Conservation (phyloP, 2,113 vertebrate species). For the Chunga burmeisteri region DNA sequence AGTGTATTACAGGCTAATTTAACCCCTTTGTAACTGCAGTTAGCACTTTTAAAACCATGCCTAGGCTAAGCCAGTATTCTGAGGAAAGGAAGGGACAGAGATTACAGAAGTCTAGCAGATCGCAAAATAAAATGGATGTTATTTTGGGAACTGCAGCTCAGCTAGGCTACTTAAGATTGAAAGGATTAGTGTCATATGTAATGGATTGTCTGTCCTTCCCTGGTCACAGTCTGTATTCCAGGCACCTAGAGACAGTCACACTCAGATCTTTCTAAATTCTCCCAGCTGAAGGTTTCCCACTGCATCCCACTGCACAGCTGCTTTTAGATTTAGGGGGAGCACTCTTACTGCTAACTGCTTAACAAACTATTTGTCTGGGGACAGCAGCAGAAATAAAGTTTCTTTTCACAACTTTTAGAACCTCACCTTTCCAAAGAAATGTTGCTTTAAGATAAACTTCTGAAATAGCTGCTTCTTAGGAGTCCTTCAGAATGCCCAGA, state of each 20-base stretch:
- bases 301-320: slow-evolving; percentile 54
- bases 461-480: not conserved
- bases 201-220: slow-evolving; percentile 45
- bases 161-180: slow-evolving; percentile 39
- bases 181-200: slow-evolving; percentile 52
- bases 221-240: slow-evolving; percentile 38
- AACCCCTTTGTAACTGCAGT: slow-evolving; percentile 43
- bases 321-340: not conserved
- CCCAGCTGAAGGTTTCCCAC: slow-evolving; percentile 65
- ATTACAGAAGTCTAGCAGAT: not conserved
- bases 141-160: not conserved
- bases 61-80: not conserved
- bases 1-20: slow-evolving; percentile 31
- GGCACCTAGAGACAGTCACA: slow-evolving; percentile 44
- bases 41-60: not conserved
- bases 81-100: not conserved
- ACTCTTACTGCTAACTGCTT: slow-evolving; percentile 10
- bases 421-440: not conserved
- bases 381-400: slow-evolving; percentile 12
- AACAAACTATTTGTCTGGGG: slow-evolving; percentile 31
- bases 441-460: not conserved
- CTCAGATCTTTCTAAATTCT: slow-evolving; percentile 16
- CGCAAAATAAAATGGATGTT: not conserved
- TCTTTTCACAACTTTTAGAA: not conserved
- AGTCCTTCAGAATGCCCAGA: not conserved